Conservation (phyloP, 2,113 vertebrate species). For the Mionectes macconnelli region DNA sequence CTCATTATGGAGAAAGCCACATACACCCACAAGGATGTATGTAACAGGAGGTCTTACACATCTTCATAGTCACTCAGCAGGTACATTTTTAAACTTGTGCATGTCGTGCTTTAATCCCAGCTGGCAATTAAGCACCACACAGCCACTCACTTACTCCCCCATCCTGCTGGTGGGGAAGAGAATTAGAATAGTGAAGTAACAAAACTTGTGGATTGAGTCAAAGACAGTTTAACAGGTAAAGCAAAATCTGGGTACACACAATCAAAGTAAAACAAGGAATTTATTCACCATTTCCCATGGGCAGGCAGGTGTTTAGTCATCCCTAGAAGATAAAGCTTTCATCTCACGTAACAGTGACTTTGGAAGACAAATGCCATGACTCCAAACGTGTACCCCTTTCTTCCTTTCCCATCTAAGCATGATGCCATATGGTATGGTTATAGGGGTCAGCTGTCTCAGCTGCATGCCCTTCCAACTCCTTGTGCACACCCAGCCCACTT, state of each 20-base stretch:
- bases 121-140: not conserved
- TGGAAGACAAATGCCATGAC: not conserved
- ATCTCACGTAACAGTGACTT: too few relatives aligned
- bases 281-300: not conserved
- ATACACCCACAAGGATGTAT: not conserved
- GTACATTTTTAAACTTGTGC: not conserved
- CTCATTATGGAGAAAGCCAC: not conserved
- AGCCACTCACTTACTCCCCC: not conserved
- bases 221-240: not conserved
- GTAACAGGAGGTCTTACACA: not conserved
- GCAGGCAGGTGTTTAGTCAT: not conserved
- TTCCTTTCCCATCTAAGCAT: not conserved
- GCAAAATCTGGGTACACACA: not conserved
- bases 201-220: not conserved
- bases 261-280: not conserved
- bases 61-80: not conserved
- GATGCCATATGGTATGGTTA: too few relatives aligned
- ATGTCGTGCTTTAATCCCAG: not conserved
- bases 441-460: not conserved
- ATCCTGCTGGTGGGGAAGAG: not conserved
- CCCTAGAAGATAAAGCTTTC: not conserved
- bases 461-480: not conserved
- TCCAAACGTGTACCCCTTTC: not conserved
- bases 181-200: not conserved
- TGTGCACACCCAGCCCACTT: too few relatives aligned